phyloP scores from a whole-genome alignment of 37 sponge, comb jelly and placozoan genomes.

The Eunapius fragilis region DNA sequence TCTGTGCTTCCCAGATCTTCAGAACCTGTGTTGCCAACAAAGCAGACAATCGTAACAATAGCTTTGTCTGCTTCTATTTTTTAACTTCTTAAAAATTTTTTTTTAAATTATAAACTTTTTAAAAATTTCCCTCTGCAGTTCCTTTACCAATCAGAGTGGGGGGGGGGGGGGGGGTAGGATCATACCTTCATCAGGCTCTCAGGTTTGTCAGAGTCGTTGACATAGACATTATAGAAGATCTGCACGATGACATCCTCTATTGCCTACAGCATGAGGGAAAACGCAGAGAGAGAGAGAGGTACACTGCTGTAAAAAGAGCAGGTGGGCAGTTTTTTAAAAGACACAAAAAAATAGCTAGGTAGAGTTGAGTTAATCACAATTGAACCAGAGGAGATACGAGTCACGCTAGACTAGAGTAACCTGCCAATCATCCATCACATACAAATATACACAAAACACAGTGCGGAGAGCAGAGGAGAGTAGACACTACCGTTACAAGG shows the following conservation, averaged over 20 bases:
- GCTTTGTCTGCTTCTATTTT: background rate
- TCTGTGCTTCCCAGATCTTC: conserved; percentile 86
- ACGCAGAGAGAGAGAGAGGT: background rate
- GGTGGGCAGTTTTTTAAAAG: too few relatives aligned
- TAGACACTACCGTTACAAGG: too few relatives aligned
- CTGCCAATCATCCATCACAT: too few relatives aligned
- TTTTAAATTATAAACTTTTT: background rate
- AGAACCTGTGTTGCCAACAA: conserved; percentile 61
- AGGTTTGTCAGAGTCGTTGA: conserved; percentile 29
- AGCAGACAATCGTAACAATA: background rate
- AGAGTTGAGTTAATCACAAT: too few relatives aligned
- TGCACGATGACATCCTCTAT: conserved; percentile 72
- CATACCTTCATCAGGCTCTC: conserved; percentile 68
- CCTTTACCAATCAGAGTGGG: background rate
- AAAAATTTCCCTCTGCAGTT: conserved; percentile 12
- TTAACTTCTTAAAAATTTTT: background rate
- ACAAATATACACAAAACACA: too few relatives aligned
- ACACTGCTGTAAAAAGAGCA: too few relatives aligned
- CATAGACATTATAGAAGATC: conserved; percentile 70
- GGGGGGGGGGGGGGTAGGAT: too few relatives aligned
- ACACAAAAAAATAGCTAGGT: too few relatives aligned
- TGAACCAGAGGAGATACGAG: too few relatives aligned
- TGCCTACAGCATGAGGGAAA: conserved; percentile 44
- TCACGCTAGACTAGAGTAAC: too few relatives aligned
- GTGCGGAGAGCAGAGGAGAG: too few relatives aligned